phyloP scores from a whole-genome alignment of 2,113 vertebrate species.

The Phocoena phocoena region DNA sequence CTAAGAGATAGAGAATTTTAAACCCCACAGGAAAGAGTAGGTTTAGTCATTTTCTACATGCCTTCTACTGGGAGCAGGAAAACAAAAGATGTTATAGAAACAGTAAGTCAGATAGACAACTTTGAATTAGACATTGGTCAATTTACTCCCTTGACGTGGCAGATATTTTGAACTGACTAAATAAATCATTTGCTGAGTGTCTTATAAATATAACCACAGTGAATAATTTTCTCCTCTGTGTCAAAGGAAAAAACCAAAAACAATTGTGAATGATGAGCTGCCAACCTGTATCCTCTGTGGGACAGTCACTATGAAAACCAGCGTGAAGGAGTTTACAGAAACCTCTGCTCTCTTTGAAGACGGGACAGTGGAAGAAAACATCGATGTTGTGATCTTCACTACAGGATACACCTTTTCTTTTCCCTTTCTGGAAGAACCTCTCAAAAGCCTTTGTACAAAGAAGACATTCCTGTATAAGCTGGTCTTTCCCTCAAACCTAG shows the following conservation, averaged over 20 bases:
- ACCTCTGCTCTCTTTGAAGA: conserved; percentile 87
- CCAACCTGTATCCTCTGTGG: conserved; percentile 87
- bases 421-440: conserved; percentile 82
- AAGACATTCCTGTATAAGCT: conserved; percentile 86
- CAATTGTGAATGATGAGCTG: conserved; percentile 87
- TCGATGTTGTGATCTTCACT: conserved; percentile 87
- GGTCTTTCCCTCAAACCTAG: conserved; percentile 88
- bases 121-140: neutral
- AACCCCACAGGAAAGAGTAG: neutral
- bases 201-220: neutral
- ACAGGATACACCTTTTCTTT: conserved; percentile 86
- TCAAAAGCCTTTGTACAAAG: conserved; percentile 69
- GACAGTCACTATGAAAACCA: conserved; percentile 83
- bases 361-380: conserved; percentile 82
- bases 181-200: neutral
- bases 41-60: neutral
- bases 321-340: conserved; percentile 83
- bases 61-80: neutral
- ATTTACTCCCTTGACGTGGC: neutral
- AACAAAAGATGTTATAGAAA: neutral
- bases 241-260: conserved; percentile 43
- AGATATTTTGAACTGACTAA: neutral
- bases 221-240: neutral
- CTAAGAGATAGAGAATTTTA: neutral
- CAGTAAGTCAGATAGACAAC: neutral